Conservation (phyloP, 2,888 invertebrate species). For the Drosophila suboccidentalis region DNA sequence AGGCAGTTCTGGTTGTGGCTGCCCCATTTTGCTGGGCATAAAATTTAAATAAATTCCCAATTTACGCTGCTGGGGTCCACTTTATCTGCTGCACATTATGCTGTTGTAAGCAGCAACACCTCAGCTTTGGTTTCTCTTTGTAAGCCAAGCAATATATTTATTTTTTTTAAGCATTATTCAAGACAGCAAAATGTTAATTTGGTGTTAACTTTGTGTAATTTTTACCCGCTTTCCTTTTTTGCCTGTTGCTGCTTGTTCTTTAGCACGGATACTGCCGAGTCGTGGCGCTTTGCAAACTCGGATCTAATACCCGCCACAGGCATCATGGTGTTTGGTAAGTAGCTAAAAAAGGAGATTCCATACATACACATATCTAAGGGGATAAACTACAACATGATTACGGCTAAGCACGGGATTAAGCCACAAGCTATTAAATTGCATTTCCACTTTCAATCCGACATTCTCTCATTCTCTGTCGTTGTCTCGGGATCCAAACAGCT, state of each 20-base stretch:
- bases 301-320: constrained; percentile 92
- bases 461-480: constrained; percentile 15
- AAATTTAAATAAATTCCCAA: constrained; percentile 82
- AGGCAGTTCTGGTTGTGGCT: not conserved
- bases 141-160: constrained; percentile 23
- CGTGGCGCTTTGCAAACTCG: constrained; percentile 91
- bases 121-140: constrained; percentile 19
- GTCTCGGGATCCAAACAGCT: constrained; percentile 86
- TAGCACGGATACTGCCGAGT: constrained; percentile 88
- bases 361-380: not conserved
- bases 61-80: constrained; percentile 50
- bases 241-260: constrained; percentile 82
- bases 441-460: constrained; percentile 15
- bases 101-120: constrained; percentile 12
- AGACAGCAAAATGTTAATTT: constrained; percentile 74
- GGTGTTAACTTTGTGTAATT: constrained; percentile 79
- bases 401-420: constrained; percentile 14
- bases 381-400: constrained; percentile 14
- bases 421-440: constrained; percentile 19
- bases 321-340: constrained; percentile 93
- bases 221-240: constrained; percentile 27
- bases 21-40: constrained; percentile 48
- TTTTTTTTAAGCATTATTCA: constrained; percentile 43
- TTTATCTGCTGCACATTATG: constrained; percentile 57
- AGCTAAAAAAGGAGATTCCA: constrained; percentile 6